phyloP scores from a whole-genome alignment of 2,797 vertebrate species.

The Monodelphis domestica region DNA sequence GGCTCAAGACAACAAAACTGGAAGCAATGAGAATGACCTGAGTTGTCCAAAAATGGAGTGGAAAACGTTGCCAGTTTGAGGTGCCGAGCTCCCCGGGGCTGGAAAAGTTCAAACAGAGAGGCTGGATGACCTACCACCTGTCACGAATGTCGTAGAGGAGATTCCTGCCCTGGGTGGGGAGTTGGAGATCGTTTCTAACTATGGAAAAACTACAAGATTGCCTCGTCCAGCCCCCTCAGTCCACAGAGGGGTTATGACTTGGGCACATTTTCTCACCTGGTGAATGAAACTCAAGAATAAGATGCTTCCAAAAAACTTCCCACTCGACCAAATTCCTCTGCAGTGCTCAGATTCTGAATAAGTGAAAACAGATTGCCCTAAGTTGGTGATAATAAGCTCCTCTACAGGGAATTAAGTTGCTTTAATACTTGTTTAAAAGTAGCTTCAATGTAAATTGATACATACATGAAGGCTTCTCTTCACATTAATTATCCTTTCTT shows the following conservation, averaged over 20 bases:
- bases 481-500: conserved; percentile 2
- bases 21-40: neutral
- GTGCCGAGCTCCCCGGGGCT: neutral
- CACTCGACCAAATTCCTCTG: neutral
- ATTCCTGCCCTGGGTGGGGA: neutral
- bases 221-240: neutral
- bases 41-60: neutral
- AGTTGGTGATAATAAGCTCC: neutral
- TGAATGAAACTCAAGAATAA: neutral
- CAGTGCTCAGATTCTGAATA: neutral
- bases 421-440: neutral
- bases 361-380: neutral
- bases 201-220: neutral
- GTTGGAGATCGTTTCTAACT: neutral
- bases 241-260: neutral
- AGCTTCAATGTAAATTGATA: neutral
- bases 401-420: neutral
- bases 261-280: neutral
- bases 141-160: neutral
- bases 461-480: neutral
- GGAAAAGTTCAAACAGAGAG: neutral
- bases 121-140: neutral
- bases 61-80: neutral
- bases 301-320: neutral
- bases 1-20: neutral